Evolutionary conservation across 2,113 vertebrate species (phyloP), one percentile per base, ranked within the genome.

Genomic region (Hippocampus barbouri): DNA sequence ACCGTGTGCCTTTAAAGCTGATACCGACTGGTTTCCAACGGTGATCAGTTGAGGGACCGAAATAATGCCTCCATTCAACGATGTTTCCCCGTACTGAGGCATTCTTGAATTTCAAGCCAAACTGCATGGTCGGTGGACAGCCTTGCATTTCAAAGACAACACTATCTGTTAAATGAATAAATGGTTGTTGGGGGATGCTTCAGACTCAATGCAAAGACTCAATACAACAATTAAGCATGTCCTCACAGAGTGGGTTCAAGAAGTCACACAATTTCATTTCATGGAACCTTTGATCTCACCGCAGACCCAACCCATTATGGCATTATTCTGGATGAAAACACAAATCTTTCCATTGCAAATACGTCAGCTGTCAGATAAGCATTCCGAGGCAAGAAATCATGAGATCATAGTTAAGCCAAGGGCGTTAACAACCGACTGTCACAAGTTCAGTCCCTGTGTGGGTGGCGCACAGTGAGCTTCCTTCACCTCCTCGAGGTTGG

Each of bases 41-140:
- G 85, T 75, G 85, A 90, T 89, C 86, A 88, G 89, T 89, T 88
- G 90, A 89, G 80, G 73, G 74, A 83, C 75, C 82, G 74, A 87
- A 88, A 87, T 86, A 79, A 86, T 83, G 87, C 83, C 70, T 84
- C 79, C 65, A 80, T 85, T 89, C 84, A 87, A 78, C 30, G 47
- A 73, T 23, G 74, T 76, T 66, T 85, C 76, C 66, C 71, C 27
- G 64, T 20, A 77, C 68, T 0, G 38, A 74, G 61, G 69, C 68
- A 84, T 75, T 85, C 79, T 76, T 69, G 77, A 80, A 86, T 87
- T 85, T 88, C 79, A 85, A 85, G 77, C 71, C 72, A 71, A 74
- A 78, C 68, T 49, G 73, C 70, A 79, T 68, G 80, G 43, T 64
- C 27, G 27, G 4, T 61, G 10, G 27, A 61, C 62, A 74, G 81